Evolutionary conservation across 1,140 invertebrate genomes (phyloP).

Genomic region (Aphis craccivora): DNA sequence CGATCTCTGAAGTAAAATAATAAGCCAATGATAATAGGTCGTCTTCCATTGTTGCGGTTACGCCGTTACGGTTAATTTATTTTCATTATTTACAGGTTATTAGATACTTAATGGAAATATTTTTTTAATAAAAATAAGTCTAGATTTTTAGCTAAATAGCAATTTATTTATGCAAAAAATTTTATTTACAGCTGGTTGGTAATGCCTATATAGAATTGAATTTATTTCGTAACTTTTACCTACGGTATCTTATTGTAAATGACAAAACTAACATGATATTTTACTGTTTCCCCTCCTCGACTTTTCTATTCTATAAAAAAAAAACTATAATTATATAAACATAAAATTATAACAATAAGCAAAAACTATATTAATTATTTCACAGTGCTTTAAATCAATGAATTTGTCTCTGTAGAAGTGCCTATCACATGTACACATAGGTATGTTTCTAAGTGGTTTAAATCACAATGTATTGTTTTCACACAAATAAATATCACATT

Average conservation of each 20-base stretch:
- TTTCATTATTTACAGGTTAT: no score
- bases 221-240: background rate
- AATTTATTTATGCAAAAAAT: background rate
- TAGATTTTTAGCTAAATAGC: background rate
- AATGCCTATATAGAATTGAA: background rate
- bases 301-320: background rate
- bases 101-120: no score
- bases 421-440: background rate
- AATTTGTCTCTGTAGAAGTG: background rate
- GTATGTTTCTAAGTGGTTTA: background rate
- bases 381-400: background rate
- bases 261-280: background rate
- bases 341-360: background rate
- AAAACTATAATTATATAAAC: background rate
- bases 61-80: no score
- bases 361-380: background rate
- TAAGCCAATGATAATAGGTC: no score
- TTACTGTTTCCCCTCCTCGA: background rate
- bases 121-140: no score
- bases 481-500: slow-evolving; percentile 13
- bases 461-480: background rate
- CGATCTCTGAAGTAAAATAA: no score
- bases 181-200: background rate
- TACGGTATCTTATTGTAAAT: background rate
- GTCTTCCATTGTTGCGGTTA: no score